These are phyloP conservation scores for Coregonus clupeaformis DNA, from an alignment of 2,113 vertebrate genomes.

Conservation along the genomic window DNA sequence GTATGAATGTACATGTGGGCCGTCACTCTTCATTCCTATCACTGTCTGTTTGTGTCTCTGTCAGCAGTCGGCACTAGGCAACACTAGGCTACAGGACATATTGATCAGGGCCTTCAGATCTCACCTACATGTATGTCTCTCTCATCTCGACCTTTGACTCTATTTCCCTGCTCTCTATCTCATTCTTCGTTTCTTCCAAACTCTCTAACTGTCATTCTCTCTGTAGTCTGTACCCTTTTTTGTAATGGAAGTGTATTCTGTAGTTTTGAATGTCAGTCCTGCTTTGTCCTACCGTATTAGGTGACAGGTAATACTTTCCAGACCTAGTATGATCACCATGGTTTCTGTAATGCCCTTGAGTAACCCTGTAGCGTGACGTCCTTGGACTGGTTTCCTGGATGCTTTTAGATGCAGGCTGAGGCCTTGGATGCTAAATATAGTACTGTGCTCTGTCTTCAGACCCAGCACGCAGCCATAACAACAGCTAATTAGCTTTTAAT, in stretches of 20 bases:
- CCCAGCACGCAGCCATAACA: slow-evolving; percentile 23
- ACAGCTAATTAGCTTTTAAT: slow-evolving; percentile 30
- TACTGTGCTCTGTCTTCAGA: slow-evolving; percentile 33
- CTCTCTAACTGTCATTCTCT: slow-evolving; percentile 29
- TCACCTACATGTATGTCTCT: slow-evolving; percentile 25
- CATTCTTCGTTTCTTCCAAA: slow-evolving; percentile 18
- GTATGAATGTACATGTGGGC: background rate
- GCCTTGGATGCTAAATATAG: slow-evolving; percentile 51
- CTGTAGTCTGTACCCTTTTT: background rate
- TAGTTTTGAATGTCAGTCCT: background rate
- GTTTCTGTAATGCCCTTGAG: background rate
- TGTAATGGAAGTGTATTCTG: background rate
- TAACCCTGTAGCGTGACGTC: slow-evolving; percentile 11
- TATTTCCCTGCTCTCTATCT: slow-evolving; percentile 28
- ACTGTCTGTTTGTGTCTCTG: background rate
- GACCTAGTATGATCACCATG: background rate
- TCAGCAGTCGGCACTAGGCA: background rate
- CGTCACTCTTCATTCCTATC: background rate
- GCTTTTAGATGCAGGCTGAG: slow-evolving; percentile 41
- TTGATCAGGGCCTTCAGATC: slow-evolving; percentile 4
- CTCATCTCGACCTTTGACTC: slow-evolving; percentile 32
- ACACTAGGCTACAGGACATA: background rate
- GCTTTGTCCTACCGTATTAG: background rate
- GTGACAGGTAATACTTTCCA: background rate
- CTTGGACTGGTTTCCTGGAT: slow-evolving; percentile 46